Conservation (phyloP, 2,888 invertebrate genomes). For the Lasioglossum figueresi region DNA sequence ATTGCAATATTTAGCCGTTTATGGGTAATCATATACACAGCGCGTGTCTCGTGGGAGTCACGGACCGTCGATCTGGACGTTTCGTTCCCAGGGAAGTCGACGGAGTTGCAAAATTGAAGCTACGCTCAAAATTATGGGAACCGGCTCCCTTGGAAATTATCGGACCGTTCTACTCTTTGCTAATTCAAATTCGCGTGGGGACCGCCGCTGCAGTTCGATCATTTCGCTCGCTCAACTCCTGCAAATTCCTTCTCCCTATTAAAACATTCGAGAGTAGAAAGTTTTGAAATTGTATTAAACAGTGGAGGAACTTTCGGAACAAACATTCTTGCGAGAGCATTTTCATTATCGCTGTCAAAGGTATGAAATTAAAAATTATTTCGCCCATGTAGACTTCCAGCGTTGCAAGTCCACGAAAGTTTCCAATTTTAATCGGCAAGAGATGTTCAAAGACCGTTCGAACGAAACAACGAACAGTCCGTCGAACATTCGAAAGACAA, state of each 20-base stretch:
- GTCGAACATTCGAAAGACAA: background rate
- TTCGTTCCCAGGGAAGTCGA: constrained; percentile 49
- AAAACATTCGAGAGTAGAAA: background rate
- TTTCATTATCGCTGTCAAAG: background rate
- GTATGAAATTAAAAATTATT: too few relatives aligned
- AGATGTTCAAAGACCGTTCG: background rate
- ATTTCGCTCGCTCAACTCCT: background rate
- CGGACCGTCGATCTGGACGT: constrained; percentile 38
- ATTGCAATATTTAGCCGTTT: constrained; percentile 63
- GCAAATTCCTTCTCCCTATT: background rate
- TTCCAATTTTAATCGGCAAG: background rate
- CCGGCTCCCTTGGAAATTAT: constrained; percentile 6
- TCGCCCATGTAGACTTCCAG: background rate
- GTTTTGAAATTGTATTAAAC: background rate
- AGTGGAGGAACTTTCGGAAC: background rate
- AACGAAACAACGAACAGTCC: background rate
- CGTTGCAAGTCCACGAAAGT: background rate
- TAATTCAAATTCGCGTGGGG: background rate
- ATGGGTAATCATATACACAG: constrained; percentile 59
- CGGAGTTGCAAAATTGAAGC: constrained; percentile 50
- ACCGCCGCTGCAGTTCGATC: background rate
- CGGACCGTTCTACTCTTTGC: background rate
- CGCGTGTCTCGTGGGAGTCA: constrained; percentile 58
- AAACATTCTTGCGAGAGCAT: background rate
- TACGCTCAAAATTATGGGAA: constrained; percentile 43